Base-by-base conservation (phyloP, 2,888 invertebrate genomes). In the Zhengitettix transpicula region DNA sequence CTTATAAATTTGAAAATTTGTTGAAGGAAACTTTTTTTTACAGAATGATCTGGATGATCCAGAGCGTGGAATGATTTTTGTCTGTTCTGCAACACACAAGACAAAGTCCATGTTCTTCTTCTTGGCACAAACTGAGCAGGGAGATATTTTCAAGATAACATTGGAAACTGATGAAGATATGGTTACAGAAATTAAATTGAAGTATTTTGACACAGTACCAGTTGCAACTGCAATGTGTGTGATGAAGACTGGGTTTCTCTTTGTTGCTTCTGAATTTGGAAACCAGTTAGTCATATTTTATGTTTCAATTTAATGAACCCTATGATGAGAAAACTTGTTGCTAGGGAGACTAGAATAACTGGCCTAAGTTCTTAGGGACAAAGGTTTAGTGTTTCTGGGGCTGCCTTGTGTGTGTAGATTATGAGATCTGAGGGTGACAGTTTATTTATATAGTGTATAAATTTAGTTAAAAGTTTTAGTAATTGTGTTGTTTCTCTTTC, bases 51-150 rank as follows among this genome's bases (percentile, higher is more conserved):
- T 99, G 61, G 99, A 99, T 76, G 99, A 99, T 76, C 98, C 98
- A 1, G 99, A 99, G 70, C 81, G 98, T 66, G 97, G 98, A 63
- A 96, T 99, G 93, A 95, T 99, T 66, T 97, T 99, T 75, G 97
- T 99, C 11, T 96, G 96, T 71, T 95, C 96, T 8, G 99, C 99
- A 9, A 97, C 98, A 1, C 99, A 99, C 73, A 97, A 98, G 74
- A 99, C 99, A 0, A 99, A 98, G 73, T 90, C 93, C 41, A 97
- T 99, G 96, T 99, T 96, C 73, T 99, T 99, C 78, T 99, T 99
- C 75, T 77, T 99, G 70, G 93, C 96, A 8, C 99, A 99, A 78
- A 98, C 98, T 8, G 99, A 99, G 72, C 98, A 99, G 71, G 95
- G 95, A 0, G 93, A 94, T 71, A 89, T 96, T 62, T 97, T 97